These are phyloP conservation scores for Gobionotothen gibberifrons DNA, from an alignment of 2,797 vertebrate species.

Conservation along the genomic window DNA sequence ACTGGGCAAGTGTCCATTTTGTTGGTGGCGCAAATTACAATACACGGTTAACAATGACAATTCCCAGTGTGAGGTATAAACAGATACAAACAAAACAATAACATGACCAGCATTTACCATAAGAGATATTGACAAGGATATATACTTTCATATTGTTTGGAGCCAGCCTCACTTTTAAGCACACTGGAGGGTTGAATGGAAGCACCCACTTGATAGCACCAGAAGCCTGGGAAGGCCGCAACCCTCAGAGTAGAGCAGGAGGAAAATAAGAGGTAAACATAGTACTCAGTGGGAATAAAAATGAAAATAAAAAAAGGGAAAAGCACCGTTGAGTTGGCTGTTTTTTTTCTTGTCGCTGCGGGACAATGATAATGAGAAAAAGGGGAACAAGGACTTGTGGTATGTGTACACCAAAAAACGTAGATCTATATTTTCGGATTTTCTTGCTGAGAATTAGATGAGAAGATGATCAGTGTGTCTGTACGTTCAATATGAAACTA, in stretches of 20 bases:
- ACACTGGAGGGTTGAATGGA: conserved; percentile 57
- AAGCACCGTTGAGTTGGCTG: conserved; percentile 66
- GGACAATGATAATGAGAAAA: conserved; percentile 32
- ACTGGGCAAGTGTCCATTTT: conserved; percentile 73
- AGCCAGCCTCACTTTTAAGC: conserved; percentile 70
- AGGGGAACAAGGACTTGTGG: conserved; percentile 64
- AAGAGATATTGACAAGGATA: conserved; percentile 64
- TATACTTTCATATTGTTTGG: conserved; percentile 74
- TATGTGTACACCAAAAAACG: conserved; percentile 74
- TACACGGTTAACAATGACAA: conserved; percentile 73
- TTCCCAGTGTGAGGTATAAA: conserved; percentile 89
- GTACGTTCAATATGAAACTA: not conserved
- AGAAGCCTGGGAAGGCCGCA: conserved; percentile 71
- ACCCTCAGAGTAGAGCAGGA: conserved; percentile 70
- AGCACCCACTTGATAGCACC: conserved; percentile 77
- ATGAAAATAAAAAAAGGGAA: not conserved
- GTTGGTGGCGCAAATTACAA: conserved; percentile 61
- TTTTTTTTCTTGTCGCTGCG: conserved; percentile 38
- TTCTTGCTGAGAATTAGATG: not conserved
- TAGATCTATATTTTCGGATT: conserved; percentile 30
- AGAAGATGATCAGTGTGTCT: not conserved
- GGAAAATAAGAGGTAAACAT: conserved; percentile 65
- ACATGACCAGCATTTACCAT: conserved; percentile 78
- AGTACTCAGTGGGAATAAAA: conserved; percentile 58
- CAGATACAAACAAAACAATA: conserved; percentile 67